These are phyloP conservation scores for Halictus quadricinctus DNA, from an alignment of 2,888 invertebrate species.

Conservation along the genomic window DNA sequence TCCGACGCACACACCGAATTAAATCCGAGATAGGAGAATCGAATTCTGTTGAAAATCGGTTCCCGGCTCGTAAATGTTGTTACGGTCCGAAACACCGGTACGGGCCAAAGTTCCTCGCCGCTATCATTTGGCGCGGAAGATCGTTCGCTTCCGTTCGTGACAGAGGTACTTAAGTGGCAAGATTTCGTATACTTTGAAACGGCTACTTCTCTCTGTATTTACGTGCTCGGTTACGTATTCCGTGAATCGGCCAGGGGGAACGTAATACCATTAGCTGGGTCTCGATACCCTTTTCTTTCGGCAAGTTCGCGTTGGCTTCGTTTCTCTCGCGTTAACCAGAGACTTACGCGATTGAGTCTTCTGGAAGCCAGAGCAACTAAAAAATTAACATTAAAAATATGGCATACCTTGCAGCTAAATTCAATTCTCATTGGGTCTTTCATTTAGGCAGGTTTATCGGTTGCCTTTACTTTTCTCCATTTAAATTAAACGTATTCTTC, in stretches of 20 bases:
- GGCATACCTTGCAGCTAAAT: not conserved
- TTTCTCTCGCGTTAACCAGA: not conserved
- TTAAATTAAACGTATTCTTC: not conserved
- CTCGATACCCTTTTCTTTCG: conserved; percentile 20
- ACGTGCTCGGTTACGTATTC: conserved; percentile 39
- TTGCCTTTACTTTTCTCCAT: not conserved
- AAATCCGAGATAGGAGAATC: conserved; percentile 5
- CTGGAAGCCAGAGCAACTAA: not conserved
- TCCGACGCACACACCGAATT: not conserved
- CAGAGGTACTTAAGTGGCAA: conserved; percentile 48
- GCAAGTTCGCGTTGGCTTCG: conserved; percentile 4
- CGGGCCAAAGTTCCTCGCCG: conserved; percentile 21
- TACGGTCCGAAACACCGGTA: conserved; percentile 6
- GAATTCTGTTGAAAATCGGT: conserved; percentile 15
- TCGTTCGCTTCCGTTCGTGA: conserved; percentile 48
- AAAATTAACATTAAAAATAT: not conserved
- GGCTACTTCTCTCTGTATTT: conserved; percentile 35
- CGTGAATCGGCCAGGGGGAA: conserved; percentile 30
- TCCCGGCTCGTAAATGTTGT: conserved; percentile 17
- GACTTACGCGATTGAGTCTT: not conserved
- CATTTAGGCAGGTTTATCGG: not conserved
- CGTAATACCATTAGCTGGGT: conserved; percentile 33
- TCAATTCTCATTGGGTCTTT: not conserved
- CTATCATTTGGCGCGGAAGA: conserved; percentile 43
- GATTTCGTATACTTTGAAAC: conserved; percentile 38